phyloP scores from a whole-genome alignment of 1,140 invertebrate species.

The Saccostrea echinata region DNA sequence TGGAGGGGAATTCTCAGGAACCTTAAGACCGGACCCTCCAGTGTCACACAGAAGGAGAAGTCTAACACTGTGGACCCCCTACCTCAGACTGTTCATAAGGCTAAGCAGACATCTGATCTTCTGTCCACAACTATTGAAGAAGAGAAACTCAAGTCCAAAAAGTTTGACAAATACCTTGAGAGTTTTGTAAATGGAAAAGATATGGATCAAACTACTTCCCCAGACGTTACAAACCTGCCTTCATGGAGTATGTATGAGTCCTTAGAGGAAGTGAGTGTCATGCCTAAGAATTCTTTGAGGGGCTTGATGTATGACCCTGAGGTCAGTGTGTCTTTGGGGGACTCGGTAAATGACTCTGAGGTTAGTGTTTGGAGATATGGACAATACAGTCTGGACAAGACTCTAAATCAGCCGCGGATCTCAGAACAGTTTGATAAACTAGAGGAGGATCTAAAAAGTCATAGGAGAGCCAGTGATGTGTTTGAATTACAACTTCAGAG shows the following conservation, averaged over 20 bases:
- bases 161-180: slow-evolving; percentile 59
- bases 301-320: neutral
- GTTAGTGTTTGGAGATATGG: neutral
- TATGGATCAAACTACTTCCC: neutral
- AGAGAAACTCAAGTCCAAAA: slow-evolving; percentile 50
- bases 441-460: slow-evolving; percentile 45
- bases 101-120: slow-evolving; percentile 34
- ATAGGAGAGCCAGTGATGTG: slow-evolving; percentile 55
- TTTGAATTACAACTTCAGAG: slow-evolving; percentile 57
- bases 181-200: slow-evolving; percentile 37
- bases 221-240: slow-evolving; percentile 1
- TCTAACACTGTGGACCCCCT: neutral
- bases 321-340: neutral
- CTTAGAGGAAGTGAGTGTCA: neutral
- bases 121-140: slow-evolving; percentile 51
- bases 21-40: neutral
- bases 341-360: neutral
- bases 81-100: slow-evolving; percentile 25
- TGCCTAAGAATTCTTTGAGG: neutral
- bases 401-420: slow-evolving; percentile 26
- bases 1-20: neutral
- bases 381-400: neutral
- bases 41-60: slow-evolving; percentile 12
- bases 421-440: slow-evolving; percentile 50
- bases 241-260: neutral